Conservation (phyloP, 2,797 vertebrate species). For the Atherinosoma microstoma region DNA sequence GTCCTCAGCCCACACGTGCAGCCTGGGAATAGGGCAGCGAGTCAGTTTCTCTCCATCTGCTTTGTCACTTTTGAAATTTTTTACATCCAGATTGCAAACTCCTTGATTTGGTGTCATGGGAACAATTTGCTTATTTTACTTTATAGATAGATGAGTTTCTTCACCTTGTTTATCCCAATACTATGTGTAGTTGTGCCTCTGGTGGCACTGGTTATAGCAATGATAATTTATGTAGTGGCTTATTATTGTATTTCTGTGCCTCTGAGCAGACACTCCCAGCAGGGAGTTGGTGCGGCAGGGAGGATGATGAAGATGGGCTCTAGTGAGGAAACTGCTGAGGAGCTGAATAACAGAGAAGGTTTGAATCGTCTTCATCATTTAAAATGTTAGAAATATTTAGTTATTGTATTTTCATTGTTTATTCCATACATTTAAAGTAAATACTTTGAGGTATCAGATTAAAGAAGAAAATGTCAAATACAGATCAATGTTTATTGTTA, state of each 20-base stretch:
- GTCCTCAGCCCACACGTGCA: slow-evolving; percentile 71
- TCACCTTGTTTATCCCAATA: slow-evolving; percentile 63
- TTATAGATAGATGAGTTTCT: slow-evolving; percentile 69
- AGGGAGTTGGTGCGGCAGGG: slow-evolving; percentile 45
- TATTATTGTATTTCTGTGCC: slow-evolving; percentile 72
- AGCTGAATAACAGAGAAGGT: slow-evolving; percentile 87
- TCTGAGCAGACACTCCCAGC: slow-evolving; percentile 65
- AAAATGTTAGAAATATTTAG: not conserved
- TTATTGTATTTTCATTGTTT: not conserved
- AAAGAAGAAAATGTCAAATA: no score
- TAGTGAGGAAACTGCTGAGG: slow-evolving; percentile 74
- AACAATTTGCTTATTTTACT: slow-evolving; percentile 33
- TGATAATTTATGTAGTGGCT: slow-evolving; percentile 66
- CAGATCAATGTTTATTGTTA: not conserved
- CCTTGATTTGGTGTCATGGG: slow-evolving; percentile 47
- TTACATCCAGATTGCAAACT: slow-evolving; percentile 39
- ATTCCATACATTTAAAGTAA: not conserved
- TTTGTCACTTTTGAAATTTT: slow-evolving; percentile 45
- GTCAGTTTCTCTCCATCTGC: slow-evolving; percentile 50
- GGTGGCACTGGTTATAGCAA: slow-evolving; percentile 50
- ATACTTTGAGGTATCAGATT: not conserved
- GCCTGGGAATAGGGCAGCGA: slow-evolving; percentile 67
- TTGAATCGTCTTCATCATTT: not conserved
- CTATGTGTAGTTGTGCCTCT: slow-evolving; percentile 66
- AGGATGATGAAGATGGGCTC: slow-evolving; percentile 76